These are phyloP conservation scores for Pica pica DNA, from an alignment of 2,113 vertebrate species.

Conservation along the genomic window DNA sequence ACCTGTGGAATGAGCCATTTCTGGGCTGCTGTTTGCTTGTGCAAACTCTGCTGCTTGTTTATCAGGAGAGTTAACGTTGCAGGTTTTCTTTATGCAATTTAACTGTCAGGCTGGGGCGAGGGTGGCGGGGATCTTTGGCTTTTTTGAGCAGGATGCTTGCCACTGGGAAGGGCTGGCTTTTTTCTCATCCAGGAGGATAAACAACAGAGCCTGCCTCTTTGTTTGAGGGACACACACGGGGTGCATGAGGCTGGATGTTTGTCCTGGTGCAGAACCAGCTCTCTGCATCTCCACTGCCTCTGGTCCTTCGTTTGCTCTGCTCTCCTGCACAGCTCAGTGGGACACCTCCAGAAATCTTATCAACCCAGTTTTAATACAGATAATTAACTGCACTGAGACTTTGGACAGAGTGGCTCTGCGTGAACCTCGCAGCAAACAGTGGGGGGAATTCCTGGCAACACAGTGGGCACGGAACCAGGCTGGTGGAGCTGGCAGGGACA, in stretches of 20 bases:
- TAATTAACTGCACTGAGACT: slow-evolving; percentile 63
- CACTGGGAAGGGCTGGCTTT: neutral
- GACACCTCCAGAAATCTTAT: slow-evolving; percentile 54
- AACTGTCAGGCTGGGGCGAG: neutral
- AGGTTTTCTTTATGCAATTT: neutral
- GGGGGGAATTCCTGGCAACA: slow-evolving; percentile 37
- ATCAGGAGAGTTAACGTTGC: fast-evolving
- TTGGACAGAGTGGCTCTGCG: slow-evolving; percentile 38
- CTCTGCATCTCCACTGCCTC: neutral
- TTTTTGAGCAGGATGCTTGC: neutral
- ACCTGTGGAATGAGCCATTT: neutral
- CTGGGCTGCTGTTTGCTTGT: neutral
- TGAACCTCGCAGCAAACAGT: slow-evolving; percentile 42
- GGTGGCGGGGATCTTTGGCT: neutral
- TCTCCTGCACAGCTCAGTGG: slow-evolving; percentile 35
- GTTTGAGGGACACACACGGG: neutral
- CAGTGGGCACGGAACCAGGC: slow-evolving; percentile 28
- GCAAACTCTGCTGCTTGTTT: neutral
- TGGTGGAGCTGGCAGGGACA: slow-evolving; percentile 52
- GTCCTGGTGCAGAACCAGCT: neutral
- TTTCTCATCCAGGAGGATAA: neutral
- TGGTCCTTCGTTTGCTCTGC: slow-evolving; percentile 9
- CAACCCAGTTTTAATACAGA: slow-evolving; percentile 40
- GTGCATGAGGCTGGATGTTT: neutral
- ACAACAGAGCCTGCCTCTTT: neutral